A percentile compares a stretch with the other conserved stretches of the same genome.
Evolutionary conservation across 2,113 vertebrate species (phyloP).

Genomic region (Myrmophylax atrothorax): DNA sequence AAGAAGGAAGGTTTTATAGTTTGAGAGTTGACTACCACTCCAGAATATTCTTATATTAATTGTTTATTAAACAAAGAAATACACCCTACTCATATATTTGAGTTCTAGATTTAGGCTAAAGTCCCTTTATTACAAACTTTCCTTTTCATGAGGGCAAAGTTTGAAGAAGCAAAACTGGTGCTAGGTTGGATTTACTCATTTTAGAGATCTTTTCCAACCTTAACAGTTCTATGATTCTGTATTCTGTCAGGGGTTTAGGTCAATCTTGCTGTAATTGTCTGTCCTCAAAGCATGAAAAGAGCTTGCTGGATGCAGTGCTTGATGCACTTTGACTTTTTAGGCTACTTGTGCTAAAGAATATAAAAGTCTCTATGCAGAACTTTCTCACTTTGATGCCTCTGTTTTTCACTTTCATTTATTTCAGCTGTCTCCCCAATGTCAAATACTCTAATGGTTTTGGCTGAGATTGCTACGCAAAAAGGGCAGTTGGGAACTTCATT

Average conservation of each 20-base stretch:
- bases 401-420: neutral
- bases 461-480: neutral
- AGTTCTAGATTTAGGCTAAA: neutral
- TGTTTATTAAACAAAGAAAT: neutral
- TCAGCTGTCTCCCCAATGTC: neutral
- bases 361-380: neutral
- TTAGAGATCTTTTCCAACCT: neutral
- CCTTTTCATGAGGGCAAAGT: neutral
- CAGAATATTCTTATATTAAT: neutral
- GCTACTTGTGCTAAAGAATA: neutral
- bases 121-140: neutral
- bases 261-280: neutral
- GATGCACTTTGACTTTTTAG: neutral
- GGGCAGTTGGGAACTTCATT: neutral
- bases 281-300: neutral
- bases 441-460: neutral
- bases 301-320: neutral
- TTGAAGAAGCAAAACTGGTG: neutral
- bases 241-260: accelerated
- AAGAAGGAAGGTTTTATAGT: neutral
- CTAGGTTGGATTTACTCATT: neutral
- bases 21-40: neutral
- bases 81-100: neutral
- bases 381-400: neutral
- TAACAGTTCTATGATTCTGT: neutral